phyloP scores from a whole-genome alignment of 1,140 invertebrate species.

The Hormaphis cornu region DNA sequence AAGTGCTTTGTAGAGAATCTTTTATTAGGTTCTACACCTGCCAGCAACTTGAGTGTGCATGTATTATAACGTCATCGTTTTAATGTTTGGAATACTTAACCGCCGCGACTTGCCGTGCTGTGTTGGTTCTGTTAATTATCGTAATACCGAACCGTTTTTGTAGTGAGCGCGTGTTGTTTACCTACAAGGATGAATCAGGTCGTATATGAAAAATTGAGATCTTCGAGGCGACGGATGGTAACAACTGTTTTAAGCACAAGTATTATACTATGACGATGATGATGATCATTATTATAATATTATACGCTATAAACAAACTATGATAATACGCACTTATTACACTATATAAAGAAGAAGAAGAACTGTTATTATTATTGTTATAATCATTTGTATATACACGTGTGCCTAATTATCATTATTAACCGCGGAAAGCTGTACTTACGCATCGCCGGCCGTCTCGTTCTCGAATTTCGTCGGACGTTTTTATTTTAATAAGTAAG shows the following conservation, averaged over 20 bases:
- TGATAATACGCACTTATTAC: no score
- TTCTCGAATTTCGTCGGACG: conserved; percentile 4
- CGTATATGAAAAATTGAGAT: neutral
- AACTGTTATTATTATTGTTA: no score
- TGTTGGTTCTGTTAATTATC: conserved; percentile 10
- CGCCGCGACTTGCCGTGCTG: neutral
- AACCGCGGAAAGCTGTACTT: neutral
- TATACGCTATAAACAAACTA: no score
- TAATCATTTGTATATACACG: no score
- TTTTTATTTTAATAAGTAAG: no score
- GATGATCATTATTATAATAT: no score
- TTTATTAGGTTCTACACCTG: neutral
- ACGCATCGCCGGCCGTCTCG: neutral
- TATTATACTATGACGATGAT: no score
- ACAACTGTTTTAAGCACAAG: no score
- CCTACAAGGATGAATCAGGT: neutral
- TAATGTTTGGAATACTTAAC: neutral
- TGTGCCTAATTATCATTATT: no score
- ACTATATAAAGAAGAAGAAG: no score
- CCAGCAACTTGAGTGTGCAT: neutral
- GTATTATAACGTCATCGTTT: neutral
- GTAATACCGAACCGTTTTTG: neutral
- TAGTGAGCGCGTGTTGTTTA: neutral
- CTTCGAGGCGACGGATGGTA: neutral
- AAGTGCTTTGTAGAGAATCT: no score